Evolutionary conservation across 1,140 invertebrate genomes (phyloP).

Genomic region (Mya arenaria): DNA sequence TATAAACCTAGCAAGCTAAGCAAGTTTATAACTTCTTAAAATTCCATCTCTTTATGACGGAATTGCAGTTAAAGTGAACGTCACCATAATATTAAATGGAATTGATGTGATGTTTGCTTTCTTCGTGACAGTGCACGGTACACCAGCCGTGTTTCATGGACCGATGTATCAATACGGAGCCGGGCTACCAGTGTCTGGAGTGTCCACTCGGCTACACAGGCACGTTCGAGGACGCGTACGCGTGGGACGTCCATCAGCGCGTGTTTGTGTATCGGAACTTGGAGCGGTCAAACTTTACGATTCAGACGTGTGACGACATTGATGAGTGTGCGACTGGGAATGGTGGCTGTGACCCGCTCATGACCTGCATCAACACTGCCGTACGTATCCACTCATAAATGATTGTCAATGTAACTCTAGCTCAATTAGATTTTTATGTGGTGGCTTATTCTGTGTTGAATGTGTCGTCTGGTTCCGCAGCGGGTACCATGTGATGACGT

Average conservation of each 20-base stretch:
- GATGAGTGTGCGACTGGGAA: slow-evolving; percentile 64
- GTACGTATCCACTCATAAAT: too few relatives aligned
- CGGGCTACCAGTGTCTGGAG: slow-evolving; percentile 67
- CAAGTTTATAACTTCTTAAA: too few relatives aligned
- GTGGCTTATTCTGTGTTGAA: too few relatives aligned
- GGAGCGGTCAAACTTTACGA: slow-evolving; percentile 15
- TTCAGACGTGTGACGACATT: slow-evolving; percentile 62
- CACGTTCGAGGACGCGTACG: slow-evolving; percentile 64
- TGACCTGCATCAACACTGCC: slow-evolving; percentile 61
- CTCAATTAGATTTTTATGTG: too few relatives aligned
- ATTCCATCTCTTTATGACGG: too few relatives aligned
- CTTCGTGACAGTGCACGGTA: slow-evolving; percentile 55
- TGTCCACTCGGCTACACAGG: slow-evolving; percentile 65
- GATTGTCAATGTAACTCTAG: too few relatives aligned
- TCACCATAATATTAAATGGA: too few relatives aligned
- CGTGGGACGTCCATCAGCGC: slow-evolving; percentile 47
- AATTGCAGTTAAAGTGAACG: too few relatives aligned
- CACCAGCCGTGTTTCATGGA: slow-evolving; percentile 61
- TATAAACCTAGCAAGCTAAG: too few relatives aligned
- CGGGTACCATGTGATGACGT: too few relatives aligned
- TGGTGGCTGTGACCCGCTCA: slow-evolving; percentile 61
- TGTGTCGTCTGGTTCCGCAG: too few relatives aligned
- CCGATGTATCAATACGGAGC: slow-evolving; percentile 66
- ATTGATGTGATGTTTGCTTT: neutral
- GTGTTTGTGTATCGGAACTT: slow-evolving; percentile 49